Evolutionary conservation across 2,888 invertebrate genomes (phyloP), one percentile per base, ranked within the genome.

Genomic region (Hirtodrosophila cameraria): DNA sequence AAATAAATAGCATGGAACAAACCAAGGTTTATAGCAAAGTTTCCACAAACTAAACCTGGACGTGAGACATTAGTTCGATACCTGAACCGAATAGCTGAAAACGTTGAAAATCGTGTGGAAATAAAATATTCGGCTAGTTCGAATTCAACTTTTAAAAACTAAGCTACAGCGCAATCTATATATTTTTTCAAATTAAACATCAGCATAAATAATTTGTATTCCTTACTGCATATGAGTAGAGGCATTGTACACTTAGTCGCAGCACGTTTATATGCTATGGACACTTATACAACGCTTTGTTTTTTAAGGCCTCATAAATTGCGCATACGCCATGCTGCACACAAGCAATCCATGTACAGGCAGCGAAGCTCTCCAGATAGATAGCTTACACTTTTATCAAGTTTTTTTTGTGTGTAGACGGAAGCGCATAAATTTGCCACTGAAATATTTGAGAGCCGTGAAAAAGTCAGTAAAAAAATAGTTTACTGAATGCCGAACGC

Each of bases 361-460:
- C 50, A 54, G 11, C 18, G 6, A 11, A 27, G 23, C 23, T 23
- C 23, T 23, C 23, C 36, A 23, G 52, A 48, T 39, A 39, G 33
- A 52, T 41, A 42, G 52, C 52, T 36, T 46, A 46, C 43, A 46
- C 15, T n/a, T 58, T 46, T 53, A 23, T 27, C 18, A 20, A 30
- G 12, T 46, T 30, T 13, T 42, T 12, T 55, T 35, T 16, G 11
- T 30, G 28, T 67, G 27, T 18, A 38, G 46, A 53, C 61, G 64
- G 54, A 65, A 64, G 66, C 72, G 68, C 75, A 83, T 80, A 83
- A 83, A 77, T 77, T 80, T 68, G 50, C 46, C 33, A 72, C 45
- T 77, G 80, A 65, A 79, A 79, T 83, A 82, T 83, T 79, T 76
- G 80, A 62, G 67, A 80, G 49, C 67, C 72, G 72, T 72, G 75